These are phyloP conservation scores for Antechinus flavipes DNA, from an alignment of 2,113 vertebrate genomes.

Conservation along the genomic window DNA sequence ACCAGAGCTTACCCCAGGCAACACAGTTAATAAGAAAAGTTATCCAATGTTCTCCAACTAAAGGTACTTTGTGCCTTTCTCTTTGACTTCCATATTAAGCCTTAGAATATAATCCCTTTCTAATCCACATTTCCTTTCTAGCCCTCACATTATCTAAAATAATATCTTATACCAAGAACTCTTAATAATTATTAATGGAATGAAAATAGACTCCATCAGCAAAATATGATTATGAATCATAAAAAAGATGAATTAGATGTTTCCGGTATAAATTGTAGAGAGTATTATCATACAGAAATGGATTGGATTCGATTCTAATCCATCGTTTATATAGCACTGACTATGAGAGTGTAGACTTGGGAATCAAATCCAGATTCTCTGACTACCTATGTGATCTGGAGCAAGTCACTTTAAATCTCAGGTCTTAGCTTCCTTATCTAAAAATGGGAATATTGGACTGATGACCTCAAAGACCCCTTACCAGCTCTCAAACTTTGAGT, in stretches of 20 bases:
- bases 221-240: not conserved
- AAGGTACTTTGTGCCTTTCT: not conserved
- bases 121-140: not conserved
- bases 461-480: not conserved
- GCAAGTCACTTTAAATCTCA: not conserved
- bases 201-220: not conserved
- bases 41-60: not conserved
- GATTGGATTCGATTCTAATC: not conserved
- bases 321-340: not conserved
- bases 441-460: not conserved
- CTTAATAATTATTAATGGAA: not conserved
- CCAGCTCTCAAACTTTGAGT: not conserved
- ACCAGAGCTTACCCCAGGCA: not conserved
- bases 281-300: not conserved
- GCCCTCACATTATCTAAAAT: not conserved
- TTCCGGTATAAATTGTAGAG: not conserved
- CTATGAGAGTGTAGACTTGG: not conserved
- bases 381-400: not conserved
- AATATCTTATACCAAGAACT: not conserved
- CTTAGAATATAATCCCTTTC: not conserved
- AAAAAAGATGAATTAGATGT: not conserved
- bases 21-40: not conserved
- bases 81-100: not conserved
- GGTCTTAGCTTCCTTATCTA: no score
- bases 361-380: not conserved